Evolutionary conservation across 1,140 invertebrate species (phyloP).

Genomic region (Musca vetustissima): DNA sequence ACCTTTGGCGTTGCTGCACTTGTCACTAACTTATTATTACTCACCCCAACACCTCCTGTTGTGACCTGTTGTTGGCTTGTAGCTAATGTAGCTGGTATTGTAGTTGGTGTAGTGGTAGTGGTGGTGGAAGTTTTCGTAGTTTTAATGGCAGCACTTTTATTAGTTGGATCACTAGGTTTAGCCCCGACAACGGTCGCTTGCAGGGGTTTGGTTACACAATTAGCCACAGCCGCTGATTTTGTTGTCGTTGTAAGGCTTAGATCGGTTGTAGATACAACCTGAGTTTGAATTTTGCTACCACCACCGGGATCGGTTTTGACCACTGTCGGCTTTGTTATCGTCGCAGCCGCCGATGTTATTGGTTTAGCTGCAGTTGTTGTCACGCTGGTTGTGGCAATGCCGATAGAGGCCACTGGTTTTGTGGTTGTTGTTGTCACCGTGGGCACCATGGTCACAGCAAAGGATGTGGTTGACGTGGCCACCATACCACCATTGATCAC

Average conservation of each 20-base stretch:
- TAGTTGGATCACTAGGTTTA: conserved; percentile 2
- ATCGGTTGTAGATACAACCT: too few species aligned
- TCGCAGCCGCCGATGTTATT: background rate
- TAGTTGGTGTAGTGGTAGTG: background rate
- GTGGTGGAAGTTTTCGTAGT: too few species aligned
- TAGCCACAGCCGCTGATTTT: background rate
- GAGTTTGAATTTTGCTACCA: too few species aligned
- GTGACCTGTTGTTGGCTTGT: too few species aligned
- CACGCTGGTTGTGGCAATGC: background rate
- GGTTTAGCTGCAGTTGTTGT: conserved; percentile 2
- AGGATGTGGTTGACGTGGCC: background rate
- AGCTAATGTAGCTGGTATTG: conserved; percentile 15
- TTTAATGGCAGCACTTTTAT: conserved; percentile 16
- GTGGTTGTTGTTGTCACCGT: background rate
- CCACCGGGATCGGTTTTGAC: too few species aligned
- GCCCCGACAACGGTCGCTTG: background rate
- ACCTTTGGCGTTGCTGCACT: background rate
- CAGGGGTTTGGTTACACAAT: conserved; percentile 8
- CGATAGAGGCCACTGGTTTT: background rate
- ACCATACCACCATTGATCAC: background rate
- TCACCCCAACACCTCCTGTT: too few species aligned
- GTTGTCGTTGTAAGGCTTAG: too few species aligned
- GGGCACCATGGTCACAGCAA: conserved; percentile 11
- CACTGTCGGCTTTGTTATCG: background rate
- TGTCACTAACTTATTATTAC: conserved; percentile 6